Base-by-base conservation (phyloP, 2,113 vertebrate species). In the Typhlomys cinereus region DNA sequence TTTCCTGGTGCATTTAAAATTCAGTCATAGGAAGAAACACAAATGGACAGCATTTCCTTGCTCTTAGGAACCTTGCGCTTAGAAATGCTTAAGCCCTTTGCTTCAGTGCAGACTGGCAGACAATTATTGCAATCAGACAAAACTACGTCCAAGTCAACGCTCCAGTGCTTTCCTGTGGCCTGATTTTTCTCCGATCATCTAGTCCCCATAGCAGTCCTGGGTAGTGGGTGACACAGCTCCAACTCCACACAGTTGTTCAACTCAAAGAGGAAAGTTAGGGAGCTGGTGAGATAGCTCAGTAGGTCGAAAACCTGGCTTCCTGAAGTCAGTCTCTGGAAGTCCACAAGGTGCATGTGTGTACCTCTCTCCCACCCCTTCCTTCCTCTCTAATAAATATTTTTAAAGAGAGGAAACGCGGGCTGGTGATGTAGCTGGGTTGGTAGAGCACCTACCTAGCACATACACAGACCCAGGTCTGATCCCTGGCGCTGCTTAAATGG, bases 1-100 rank as follows among this genome's bases (percentile, higher is more conserved):
- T 95, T 91, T 31, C 48, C 82, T 69, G 76, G 67, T 85, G 17
- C 62, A 91, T 83, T 96, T 96, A 90, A n/a, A 96, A 92, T 50
- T 89, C 75, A 95, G n/a, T 41, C 80, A 52, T 59, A 34, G 64
- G 34, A 66, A 66, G 14, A 67, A 84, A 88, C 80, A 88, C 15
- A 91, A 92, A 36, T 25, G 85, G 21, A 79, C 11, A 88, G 90
- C 31, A 87, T 80, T 76, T 71, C 61, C 70, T 90, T 95, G 84
- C 21, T 41, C 54, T 83, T 85, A 59, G 74, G 93, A 50, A 86
- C 79, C 39, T 54, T 64, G 39, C 90, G 89, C 90, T 89, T 92
- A 50, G 44, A 88, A 86, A 39, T 91, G 31, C 59, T 91, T 88
- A 91, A 87, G 27, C 41, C 36, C 41, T 92, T 46, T 83, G 15